Percentiles rank a stretch among this genome's conserved stretches.
Conservation (phyloP, 2,888 invertebrate genomes). For the Hecatera dysodea region DNA sequence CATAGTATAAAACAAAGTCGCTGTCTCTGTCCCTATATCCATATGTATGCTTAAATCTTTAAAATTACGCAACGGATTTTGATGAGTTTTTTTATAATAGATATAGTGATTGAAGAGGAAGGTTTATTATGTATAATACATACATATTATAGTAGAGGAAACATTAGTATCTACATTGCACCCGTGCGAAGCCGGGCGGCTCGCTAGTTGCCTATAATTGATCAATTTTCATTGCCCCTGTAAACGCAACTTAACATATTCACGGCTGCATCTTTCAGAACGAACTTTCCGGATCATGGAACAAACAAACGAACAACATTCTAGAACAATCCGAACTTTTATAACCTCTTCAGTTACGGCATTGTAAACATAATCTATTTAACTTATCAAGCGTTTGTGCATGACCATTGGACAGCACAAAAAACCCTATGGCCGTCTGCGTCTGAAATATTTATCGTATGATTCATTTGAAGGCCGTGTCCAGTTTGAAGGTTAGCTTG, state of each 20-base stretch:
- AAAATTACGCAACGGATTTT: too few relatives aligned
- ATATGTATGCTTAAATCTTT: too few relatives aligned
- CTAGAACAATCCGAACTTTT: conserved; percentile 12
- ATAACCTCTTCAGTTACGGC: conserved; percentile 15
- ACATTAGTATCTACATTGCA: too few relatives aligned
- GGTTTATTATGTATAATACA: too few relatives aligned
- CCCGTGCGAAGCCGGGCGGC: too few relatives aligned
- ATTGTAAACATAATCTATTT: conserved; percentile 27
- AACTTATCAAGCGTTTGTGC: conserved; percentile 4
- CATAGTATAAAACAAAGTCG: too few relatives aligned
- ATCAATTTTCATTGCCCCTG: too few relatives aligned
- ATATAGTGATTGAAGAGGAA: too few relatives aligned
- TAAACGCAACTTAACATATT: neutral
- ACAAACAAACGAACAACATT: neutral
- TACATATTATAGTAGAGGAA: too few relatives aligned
- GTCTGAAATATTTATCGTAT: conserved; percentile 22
- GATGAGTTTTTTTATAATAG: too few relatives aligned
- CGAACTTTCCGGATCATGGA: conserved; percentile 5
- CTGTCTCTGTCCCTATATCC: too few relatives aligned
- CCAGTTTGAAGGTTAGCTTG: conserved; percentile 6
- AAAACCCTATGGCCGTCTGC: conserved; percentile 16
- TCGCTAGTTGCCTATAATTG: neutral
- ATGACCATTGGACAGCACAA: conserved; percentile 13
- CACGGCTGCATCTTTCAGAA: neutral
- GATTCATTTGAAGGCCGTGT: conserved; percentile 19